A percentile compares a stretch with the other conserved stretches of the same genome.
phyloP scores from a whole-genome alignment of 2,113 vertebrate species.

The Pituophis catenifer region DNA sequence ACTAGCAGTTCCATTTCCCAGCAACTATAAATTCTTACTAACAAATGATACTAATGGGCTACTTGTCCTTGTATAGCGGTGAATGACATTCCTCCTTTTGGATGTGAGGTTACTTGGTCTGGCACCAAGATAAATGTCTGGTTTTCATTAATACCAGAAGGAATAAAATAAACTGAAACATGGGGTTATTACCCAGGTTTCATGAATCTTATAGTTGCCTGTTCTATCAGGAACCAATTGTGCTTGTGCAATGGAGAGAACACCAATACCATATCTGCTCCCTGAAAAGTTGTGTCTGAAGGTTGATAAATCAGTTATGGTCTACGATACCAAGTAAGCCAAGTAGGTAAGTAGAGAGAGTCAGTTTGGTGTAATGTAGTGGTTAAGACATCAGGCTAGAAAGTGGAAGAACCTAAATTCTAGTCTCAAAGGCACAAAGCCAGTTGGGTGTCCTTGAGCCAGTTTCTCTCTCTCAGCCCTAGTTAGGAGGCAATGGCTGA shows the following conservation, averaged over 20 bases:
- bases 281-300: background rate
- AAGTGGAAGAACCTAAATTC: background rate
- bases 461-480: background rate
- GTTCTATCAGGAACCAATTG: background rate
- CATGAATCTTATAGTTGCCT: background rate
- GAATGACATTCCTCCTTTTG: background rate
- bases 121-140: background rate
- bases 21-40: background rate
- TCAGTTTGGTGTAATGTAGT: background rate
- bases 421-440: background rate
- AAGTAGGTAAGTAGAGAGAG: background rate
- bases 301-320: background rate
- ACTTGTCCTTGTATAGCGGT: background rate
- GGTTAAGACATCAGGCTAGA: background rate
- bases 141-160: slow-evolving; percentile 40
- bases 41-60: background rate
- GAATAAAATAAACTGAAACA: slow-evolving; percentile 47
- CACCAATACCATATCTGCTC: background rate
- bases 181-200: slow-evolving; percentile 3
- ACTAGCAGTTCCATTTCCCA: background rate
- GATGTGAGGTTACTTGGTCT: background rate
- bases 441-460: background rate
- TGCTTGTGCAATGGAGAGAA: background rate
- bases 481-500: background rate
- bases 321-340: background rate